Evolutionary conservation across 2,888 invertebrate genomes (phyloP).

Genomic region (Oscheius sp.): DNA sequence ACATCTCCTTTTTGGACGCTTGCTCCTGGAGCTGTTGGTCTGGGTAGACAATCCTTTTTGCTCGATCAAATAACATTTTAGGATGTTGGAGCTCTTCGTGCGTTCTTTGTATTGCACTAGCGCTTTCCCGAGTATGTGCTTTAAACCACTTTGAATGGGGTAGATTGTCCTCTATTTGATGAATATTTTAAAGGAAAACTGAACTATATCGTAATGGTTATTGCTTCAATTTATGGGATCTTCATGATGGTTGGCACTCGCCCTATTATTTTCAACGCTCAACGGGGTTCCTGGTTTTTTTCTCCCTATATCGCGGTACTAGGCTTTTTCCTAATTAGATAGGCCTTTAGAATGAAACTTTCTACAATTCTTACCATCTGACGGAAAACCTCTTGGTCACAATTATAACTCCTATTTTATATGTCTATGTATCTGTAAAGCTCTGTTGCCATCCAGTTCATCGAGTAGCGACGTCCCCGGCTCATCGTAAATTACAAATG

Average conservation of each 20-base stretch:
- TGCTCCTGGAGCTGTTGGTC: constrained; percentile 21
- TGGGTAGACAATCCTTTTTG: neutral
- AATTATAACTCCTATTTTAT: constrained; percentile 2
- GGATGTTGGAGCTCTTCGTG: constrained; percentile 14
- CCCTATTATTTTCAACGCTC: constrained; percentile 5
- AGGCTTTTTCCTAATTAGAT: no score
- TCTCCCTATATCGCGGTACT: constrained; percentile 10
- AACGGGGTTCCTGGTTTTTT: constrained; percentile 13
- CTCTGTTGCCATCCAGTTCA: neutral
- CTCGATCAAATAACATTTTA: no score
- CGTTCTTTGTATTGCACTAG: constrained; percentile 1
- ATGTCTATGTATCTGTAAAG: constrained; percentile 1
- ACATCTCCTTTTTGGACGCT: constrained; percentile 15
- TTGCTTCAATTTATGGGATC: neutral
- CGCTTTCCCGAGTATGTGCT: neutral
- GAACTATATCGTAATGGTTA: neutral
- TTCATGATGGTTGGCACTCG: constrained; percentile 14
- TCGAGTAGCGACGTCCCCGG: neutral
- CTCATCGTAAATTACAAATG: neutral
- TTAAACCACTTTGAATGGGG: constrained; percentile 9
- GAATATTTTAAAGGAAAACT: neutral
- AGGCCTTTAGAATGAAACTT: neutral
- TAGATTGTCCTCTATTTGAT: neutral
- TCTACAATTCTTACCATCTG: constrained; percentile 3
- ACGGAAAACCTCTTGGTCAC: constrained; percentile 10